Evolutionary conservation across 1,140 invertebrate genomes (phyloP).

Genomic region (Nephotettix cincticeps): DNA sequence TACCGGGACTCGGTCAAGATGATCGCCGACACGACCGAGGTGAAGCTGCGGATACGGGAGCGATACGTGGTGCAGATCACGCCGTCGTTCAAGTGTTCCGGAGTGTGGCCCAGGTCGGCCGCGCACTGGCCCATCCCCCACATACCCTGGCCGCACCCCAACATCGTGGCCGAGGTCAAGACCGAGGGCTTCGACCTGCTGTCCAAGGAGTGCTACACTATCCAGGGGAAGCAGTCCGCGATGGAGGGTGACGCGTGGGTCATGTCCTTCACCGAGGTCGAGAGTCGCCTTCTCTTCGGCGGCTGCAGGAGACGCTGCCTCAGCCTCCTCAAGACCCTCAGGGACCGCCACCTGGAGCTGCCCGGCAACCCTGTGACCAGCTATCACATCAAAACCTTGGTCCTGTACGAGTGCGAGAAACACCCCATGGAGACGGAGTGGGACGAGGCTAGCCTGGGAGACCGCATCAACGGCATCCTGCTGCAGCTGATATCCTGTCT

Average conservation of each 20-base stretch:
- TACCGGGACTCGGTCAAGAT: slow-evolving; percentile 90
- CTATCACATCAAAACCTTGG: slow-evolving; percentile 93
- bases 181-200: slow-evolving; percentile 96
- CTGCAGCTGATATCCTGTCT: slow-evolving; percentile 96
- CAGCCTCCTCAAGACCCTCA: slow-evolving; percentile 90
- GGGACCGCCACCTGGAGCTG: slow-evolving; percentile 91
- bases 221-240: slow-evolving; percentile 90
- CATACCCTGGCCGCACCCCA: slow-evolving; percentile 92
- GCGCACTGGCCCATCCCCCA: slow-evolving; percentile 93
- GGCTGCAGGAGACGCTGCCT: slow-evolving; percentile 86
- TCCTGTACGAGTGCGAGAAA: slow-evolving; percentile 98
- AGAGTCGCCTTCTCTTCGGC: slow-evolving; percentile 86
- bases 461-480: slow-evolving; percentile 95
- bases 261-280: slow-evolving; percentile 90
- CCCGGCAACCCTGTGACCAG: slow-evolving; percentile 90
- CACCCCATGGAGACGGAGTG: slow-evolving; percentile 94
- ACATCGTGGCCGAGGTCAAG: slow-evolving; percentile 93
- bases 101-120: slow-evolving; percentile 92
- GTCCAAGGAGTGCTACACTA: slow-evolving; percentile 84
- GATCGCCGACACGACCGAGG: slow-evolving; percentile 89
- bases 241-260: slow-evolving; percentile 99
- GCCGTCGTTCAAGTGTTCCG: slow-evolving; percentile 89
- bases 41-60: slow-evolving; percentile 82
- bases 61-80: slow-evolving; percentile 85
- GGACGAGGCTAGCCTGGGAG: slow-evolving; percentile 91